Conservation (phyloP, 2,113 vertebrate genomes). For the Poecile atricapillus region DNA sequence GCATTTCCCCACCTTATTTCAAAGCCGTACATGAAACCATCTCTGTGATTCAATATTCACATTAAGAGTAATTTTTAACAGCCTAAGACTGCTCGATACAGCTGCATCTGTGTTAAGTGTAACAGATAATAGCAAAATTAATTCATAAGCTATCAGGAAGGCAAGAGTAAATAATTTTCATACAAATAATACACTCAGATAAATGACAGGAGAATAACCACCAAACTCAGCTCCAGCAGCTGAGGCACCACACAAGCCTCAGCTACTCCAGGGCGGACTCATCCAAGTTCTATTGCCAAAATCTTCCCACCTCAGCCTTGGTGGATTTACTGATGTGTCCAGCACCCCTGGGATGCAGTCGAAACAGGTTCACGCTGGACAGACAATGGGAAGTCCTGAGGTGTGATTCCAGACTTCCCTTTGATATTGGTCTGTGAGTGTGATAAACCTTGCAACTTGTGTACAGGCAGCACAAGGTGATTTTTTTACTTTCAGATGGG, state of each 20-base stretch:
- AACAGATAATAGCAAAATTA: background rate
- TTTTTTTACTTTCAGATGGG: background rate
- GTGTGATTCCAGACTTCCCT: background rate
- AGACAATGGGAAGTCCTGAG: background rate
- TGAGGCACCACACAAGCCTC: background rate
- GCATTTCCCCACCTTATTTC: background rate
- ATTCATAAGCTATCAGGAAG: background rate
- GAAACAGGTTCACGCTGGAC: background rate
- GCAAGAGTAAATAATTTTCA: background rate
- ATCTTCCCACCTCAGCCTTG: background rate
- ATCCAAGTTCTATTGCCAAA: background rate
- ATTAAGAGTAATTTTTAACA: background rate
- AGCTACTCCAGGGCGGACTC: fast-evolving
- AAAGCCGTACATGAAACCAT: background rate
- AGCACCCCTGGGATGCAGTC: background rate
- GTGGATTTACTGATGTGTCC: background rate
- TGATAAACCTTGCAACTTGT: background rate
- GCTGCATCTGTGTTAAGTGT: too few relatives aligned
- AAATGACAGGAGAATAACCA: background rate
- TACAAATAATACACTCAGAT: too few relatives aligned
- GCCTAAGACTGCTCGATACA: fast-evolving
- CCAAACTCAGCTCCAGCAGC: background rate
- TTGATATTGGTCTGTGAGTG: background rate
- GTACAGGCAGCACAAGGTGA: background rate
- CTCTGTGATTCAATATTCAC: background rate